These are phyloP conservation scores for Temnothorax rugatulus DNA, from an alignment of 2,888 invertebrate genomes.

Conservation along the genomic window DNA sequence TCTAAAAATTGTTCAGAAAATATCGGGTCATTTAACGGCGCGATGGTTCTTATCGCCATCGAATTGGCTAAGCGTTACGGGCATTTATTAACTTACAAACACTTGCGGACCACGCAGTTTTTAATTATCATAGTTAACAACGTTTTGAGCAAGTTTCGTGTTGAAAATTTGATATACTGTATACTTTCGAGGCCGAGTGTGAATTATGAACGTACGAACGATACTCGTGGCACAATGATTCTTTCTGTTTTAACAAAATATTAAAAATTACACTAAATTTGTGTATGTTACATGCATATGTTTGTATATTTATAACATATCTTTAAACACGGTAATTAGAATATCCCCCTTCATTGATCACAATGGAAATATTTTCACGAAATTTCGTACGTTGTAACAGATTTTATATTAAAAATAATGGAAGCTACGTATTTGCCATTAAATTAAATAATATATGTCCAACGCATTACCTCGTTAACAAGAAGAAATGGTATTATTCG, in stretches of 20 bases:
- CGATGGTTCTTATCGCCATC: slow-evolving; percentile 21
- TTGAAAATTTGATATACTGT: slow-evolving; percentile 43
- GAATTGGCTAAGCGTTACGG: slow-evolving; percentile 24
- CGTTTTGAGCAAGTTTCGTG: slow-evolving; percentile 53
- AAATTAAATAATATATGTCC: background rate
- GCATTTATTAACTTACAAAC: slow-evolving; percentile 38
- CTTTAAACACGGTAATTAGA: background rate
- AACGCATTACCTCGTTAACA: background rate
- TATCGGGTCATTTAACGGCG: slow-evolving; percentile 44
- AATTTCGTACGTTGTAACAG: background rate
- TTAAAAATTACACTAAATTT: background rate
- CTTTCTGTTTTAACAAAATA: background rate
- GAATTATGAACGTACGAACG: slow-evolving; percentile 11
- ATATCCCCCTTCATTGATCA: background rate
- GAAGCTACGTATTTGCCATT: background rate
- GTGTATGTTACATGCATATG: background rate
- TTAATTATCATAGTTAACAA: slow-evolving; percentile 51
- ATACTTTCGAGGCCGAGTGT: slow-evolving; percentile 22
- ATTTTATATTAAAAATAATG: slow-evolving; percentile 1
- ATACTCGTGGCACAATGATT: background rate
- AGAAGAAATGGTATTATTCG: background rate
- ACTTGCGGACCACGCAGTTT: slow-evolving; percentile 5
- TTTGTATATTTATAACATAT: background rate
- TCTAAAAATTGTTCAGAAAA: slow-evolving; percentile 53
- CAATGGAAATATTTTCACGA: background rate